These are phyloP conservation scores for Atrichornis clamosus DNA, from an alignment of 2,113 vertebrate species.

Conservation along the genomic window DNA sequence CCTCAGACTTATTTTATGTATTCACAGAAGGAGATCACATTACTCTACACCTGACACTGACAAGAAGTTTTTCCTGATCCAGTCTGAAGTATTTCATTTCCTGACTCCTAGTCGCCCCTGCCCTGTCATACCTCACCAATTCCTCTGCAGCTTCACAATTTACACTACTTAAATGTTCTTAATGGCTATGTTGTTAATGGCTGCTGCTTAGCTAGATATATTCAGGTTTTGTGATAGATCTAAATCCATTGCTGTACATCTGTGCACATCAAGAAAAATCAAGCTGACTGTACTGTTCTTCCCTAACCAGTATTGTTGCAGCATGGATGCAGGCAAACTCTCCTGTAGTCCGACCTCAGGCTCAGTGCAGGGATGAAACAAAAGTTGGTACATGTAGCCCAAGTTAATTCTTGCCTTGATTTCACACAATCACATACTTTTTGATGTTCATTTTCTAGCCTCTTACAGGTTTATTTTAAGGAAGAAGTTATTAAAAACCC, in stretches of 20 bases:
- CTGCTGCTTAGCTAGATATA: not conserved
- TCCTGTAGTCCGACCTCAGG: not conserved
- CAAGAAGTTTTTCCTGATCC: not conserved
- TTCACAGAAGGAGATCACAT: not conserved
- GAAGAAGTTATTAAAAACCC: not conserved
- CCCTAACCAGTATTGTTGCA: not conserved
- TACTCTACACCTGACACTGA: not conserved
- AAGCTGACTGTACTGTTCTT: not conserved
- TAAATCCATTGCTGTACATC: not conserved
- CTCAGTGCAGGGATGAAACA: not conserved
- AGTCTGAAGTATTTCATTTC: not conserved
- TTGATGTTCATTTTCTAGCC: not conserved
- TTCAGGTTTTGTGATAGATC: not conserved
- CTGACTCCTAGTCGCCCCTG: not conserved
- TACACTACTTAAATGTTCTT: not conserved
- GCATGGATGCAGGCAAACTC: rapidly evolving
- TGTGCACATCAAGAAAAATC: not conserved
- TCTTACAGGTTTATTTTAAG: not conserved
- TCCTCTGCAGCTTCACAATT: not conserved
- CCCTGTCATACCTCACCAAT: not conserved
- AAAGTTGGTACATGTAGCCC: rapidly evolving
- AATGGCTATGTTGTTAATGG: not conserved
- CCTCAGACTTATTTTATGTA: not conserved
- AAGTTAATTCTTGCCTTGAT: not conserved
- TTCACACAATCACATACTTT: not conserved